These are phyloP conservation scores for Cephalopachus bancanus DNA, from an alignment of 2,797 vertebrate species.

Conservation along the genomic window DNA sequence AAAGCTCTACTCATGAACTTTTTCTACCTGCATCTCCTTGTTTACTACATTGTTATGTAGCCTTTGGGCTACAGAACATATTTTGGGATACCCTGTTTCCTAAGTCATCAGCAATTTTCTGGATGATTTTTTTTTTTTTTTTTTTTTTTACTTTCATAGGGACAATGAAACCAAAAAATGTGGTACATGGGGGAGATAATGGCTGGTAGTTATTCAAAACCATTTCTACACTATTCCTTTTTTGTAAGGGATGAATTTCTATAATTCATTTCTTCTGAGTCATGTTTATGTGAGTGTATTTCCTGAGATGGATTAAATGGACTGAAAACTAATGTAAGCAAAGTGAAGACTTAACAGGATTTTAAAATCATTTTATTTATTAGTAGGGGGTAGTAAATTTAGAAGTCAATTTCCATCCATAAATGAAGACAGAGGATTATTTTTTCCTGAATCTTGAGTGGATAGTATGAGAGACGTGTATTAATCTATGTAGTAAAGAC, in stretches of 20 bases:
- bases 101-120: conserved; percentile 29
- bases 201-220: background rate
- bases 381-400: conserved; percentile 64
- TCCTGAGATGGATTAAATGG: conserved; percentile 70
- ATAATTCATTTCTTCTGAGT: conserved; percentile 64
- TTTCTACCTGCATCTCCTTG: background rate
- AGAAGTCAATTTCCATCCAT: conserved; percentile 68
- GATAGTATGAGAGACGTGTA: background rate
- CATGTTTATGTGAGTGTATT: conserved; percentile 46
- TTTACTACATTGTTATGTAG: background rate
- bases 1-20: rapidly evolving
- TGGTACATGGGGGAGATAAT: background rate
- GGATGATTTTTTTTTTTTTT: conserved; percentile 38
- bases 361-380: conserved; percentile 73
- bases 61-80: background rate
- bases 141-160: conserved; percentile 13
- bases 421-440: conserved; percentile 37
- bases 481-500: conserved; percentile 50
- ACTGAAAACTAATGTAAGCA: conserved; percentile 65
- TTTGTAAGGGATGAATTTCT: background rate
- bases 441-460: background rate
- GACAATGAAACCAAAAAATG: conserved; percentile 22
- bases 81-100: conserved; percentile 33
- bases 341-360: conserved; percentile 70
- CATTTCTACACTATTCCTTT: conserved; percentile 16